Percentiles rank a stretch among this genome's conserved stretches.
These are phyloP conservation scores for Clarias gariepinus DNA, from an alignment of 2,113 vertebrate species.

Conservation along the genomic window DNA sequence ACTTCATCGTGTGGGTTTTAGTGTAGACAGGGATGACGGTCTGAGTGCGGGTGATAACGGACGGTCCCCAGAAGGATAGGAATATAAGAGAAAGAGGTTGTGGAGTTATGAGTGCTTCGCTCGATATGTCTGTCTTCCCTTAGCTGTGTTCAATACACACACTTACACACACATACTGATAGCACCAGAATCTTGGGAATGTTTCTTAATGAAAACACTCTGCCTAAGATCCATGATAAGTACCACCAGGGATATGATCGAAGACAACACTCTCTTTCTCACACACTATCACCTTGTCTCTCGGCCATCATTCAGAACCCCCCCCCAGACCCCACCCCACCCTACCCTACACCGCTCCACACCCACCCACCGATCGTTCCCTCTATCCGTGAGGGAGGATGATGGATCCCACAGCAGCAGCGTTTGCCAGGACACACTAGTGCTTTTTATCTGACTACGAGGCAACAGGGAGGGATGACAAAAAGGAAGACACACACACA, in stretches of 20 bases:
- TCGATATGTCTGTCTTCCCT: conserved; percentile 35
- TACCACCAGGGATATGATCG: conserved; percentile 41
- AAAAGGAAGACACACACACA: not conserved
- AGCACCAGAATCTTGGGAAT: conserved; percentile 67
- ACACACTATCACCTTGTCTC: not conserved
- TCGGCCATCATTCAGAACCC: not conserved
- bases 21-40: conserved; percentile 25
- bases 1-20: conserved; percentile 47
- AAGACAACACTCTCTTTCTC: conserved; percentile 31
- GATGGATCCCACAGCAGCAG: conserved; percentile 14
- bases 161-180: conserved; percentile 56
- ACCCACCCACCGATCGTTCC: too few relatives aligned
- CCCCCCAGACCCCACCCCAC: not conserved
- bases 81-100: not conserved
- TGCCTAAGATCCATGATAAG: conserved; percentile 50
- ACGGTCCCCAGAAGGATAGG: not conserved
- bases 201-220: conserved; percentile 63
- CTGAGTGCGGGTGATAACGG: not conserved
- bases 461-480: not conserved
- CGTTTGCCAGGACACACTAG: not conserved
- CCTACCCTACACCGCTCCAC: too few relatives aligned
- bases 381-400: conserved; percentile 11
- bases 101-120: conserved; percentile 14
- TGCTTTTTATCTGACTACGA: conserved; percentile 4
- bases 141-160: conserved; percentile 51